Evolutionary conservation across 2,888 invertebrate species (phyloP).

Genomic region (Tenthredo livida): DNA sequence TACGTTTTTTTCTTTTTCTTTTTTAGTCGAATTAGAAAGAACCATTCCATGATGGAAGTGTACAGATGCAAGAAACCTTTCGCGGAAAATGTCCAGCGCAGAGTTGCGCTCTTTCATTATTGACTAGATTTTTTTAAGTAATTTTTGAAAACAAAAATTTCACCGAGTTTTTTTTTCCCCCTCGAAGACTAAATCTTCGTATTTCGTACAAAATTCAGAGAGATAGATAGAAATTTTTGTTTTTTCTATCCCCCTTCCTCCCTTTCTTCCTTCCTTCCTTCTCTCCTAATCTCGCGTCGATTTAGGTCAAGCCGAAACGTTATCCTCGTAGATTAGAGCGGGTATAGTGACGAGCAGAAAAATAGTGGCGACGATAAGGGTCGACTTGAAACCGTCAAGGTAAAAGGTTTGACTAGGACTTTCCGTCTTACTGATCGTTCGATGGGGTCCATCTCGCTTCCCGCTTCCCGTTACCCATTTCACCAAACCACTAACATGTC

Average conservation of each 20-base stretch:
- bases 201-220: no score
- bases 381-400: constrained; percentile 31
- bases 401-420: constrained; percentile 24
- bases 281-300: neutral
- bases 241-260: neutral
- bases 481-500: neutral
- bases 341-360: constrained; percentile 1
- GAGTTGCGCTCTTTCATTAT: no score
- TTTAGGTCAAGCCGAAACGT: constrained; percentile 24
- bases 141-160: no score
- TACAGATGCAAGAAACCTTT: no score
- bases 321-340: constrained; percentile 17
- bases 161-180: no score
- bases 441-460: constrained; percentile 5
- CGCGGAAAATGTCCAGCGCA: no score
- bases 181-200: no score
- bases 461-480: neutral
- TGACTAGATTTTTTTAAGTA: no score
- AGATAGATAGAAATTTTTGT: neutral
- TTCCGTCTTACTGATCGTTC: neutral
- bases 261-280: neutral
- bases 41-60: no score
- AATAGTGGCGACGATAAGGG: neutral
- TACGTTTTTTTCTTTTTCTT: neutral
- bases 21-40: no score